These are phyloP conservation scores for Gandaritis pyraliata DNA, from an alignment of 2,888 invertebrate genomes.

Conservation along the genomic window DNA sequence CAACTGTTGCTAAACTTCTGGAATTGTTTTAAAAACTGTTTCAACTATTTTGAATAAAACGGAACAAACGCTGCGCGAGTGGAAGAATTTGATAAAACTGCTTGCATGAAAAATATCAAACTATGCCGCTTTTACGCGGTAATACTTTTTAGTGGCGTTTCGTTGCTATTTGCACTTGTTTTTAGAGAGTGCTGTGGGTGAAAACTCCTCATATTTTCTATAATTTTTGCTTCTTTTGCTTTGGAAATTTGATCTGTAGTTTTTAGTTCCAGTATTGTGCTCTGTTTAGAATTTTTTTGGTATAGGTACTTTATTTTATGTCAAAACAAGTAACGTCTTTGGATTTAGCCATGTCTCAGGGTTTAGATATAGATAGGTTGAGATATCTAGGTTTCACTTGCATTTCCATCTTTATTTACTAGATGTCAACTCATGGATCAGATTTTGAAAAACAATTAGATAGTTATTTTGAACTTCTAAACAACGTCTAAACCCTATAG, in stretches of 20 bases:
- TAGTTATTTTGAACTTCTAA: too few species aligned
- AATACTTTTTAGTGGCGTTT: conserved; percentile 15
- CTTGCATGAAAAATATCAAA: conserved; percentile 37
- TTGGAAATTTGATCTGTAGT: neutral
- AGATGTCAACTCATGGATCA: too few species aligned
- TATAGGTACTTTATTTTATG: too few species aligned
- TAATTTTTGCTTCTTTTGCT: conserved; percentile 5
- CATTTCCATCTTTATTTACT: too few species aligned
- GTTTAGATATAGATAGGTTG: too few species aligned
- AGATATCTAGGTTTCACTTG: too few species aligned
- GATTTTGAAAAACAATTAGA: too few species aligned
- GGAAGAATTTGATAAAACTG: conserved; percentile 38
- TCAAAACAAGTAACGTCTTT: too few species aligned
- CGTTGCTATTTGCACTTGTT: conserved; percentile 7
- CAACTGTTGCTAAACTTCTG: conserved; percentile 34
- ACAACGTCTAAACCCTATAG: too few species aligned
- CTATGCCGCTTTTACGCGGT: conserved; percentile 25
- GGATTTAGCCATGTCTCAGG: too few species aligned
- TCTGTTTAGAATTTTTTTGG: too few species aligned
- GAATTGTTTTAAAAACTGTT: conserved; percentile 37
- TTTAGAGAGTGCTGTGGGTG: conserved; percentile 9
- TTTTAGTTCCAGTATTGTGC: neutral
- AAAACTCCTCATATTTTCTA: conserved; percentile 10
- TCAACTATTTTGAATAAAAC: conserved; percentile 42
- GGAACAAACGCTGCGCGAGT: conserved; percentile 19